A percentile compares a stretch with the other conserved stretches of the same genome.
Conservation (phyloP, 2,888 invertebrate species). For the Stictocephala bisonia region DNA sequence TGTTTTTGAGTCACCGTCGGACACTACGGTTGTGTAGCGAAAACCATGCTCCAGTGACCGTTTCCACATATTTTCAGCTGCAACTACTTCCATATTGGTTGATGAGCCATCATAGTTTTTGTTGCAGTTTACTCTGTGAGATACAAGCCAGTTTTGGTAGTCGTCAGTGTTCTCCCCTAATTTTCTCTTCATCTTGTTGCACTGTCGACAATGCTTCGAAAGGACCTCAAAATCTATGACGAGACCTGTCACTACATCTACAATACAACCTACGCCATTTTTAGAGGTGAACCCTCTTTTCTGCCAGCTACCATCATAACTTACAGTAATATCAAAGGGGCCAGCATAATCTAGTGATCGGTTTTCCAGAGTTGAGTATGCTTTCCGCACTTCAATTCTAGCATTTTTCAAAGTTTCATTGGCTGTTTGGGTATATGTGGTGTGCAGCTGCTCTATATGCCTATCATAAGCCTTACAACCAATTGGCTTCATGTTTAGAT, state of each 20-base stretch:
- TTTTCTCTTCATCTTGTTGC: background rate
- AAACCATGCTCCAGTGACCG: conserved; percentile 32
- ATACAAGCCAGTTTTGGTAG: conserved; percentile 27
- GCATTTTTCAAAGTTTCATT: conserved; percentile 26
- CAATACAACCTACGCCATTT: conserved; percentile 14
- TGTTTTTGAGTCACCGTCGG: conserved; percentile 30
- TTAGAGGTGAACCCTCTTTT: conserved; percentile 10
- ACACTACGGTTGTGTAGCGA: conserved; percentile 36
- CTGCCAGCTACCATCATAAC: too few species aligned
- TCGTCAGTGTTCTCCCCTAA: background rate
- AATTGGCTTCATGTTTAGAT: conserved; percentile 30
- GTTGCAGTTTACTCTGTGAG: conserved; percentile 19
- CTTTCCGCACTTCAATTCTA: conserved; percentile 21
- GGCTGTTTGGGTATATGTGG: conserved; percentile 30
- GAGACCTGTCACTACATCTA: background rate
- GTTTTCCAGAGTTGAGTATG: conserved; percentile 29
- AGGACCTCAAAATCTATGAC: conserved; percentile 8
- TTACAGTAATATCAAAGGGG: too few species aligned
- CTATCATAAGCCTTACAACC: conserved; percentile 36
- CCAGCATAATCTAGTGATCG: conserved; percentile 21
- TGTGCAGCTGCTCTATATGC: conserved; percentile 29
- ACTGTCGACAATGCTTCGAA: background rate
- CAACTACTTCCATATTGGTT: conserved; percentile 31
- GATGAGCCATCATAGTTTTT: conserved; percentile 36
- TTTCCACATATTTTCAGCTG: conserved; percentile 35